Evolutionary conservation across 2,797 vertebrate genomes (phyloP).

Genomic region (Linurgus olivaceus): DNA sequence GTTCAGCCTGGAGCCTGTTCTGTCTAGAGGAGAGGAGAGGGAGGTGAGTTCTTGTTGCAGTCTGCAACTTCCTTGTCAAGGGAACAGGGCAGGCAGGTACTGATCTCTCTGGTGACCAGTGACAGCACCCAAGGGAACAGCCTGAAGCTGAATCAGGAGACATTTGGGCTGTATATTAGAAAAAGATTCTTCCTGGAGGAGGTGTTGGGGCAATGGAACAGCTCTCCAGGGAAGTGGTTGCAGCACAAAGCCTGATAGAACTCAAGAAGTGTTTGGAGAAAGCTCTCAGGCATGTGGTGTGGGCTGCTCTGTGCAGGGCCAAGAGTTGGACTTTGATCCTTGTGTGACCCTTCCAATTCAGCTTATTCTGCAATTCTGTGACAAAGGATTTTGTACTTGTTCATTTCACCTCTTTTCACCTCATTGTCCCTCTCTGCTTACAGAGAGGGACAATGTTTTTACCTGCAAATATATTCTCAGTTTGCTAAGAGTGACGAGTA

Average conservation of each 20-base stretch:
- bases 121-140: not conserved
- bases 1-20: not conserved
- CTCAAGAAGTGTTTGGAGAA: not conserved
- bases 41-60: not conserved
- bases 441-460: not conserved
- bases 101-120: not conserved
- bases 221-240: not conserved
- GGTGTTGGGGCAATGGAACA: not conserved
- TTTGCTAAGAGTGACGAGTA: not conserved
- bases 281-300: not conserved
- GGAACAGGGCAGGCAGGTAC: not conserved
- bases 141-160: not conserved
- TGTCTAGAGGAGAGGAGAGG: not conserved
- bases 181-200: fast-evolving
- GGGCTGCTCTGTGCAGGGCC: not conserved
- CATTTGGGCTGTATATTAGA: not conserved
- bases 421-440: not conserved
- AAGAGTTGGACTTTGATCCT: not conserved
- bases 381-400: not conserved
- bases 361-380: not conserved
- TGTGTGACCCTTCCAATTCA: not conserved
- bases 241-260: not conserved
- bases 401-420: not conserved
- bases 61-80: not conserved
- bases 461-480: not conserved